Evolutionary conservation across 2,797 vertebrate genomes (phyloP).

Genomic region (Gallinago stenura): DNA sequence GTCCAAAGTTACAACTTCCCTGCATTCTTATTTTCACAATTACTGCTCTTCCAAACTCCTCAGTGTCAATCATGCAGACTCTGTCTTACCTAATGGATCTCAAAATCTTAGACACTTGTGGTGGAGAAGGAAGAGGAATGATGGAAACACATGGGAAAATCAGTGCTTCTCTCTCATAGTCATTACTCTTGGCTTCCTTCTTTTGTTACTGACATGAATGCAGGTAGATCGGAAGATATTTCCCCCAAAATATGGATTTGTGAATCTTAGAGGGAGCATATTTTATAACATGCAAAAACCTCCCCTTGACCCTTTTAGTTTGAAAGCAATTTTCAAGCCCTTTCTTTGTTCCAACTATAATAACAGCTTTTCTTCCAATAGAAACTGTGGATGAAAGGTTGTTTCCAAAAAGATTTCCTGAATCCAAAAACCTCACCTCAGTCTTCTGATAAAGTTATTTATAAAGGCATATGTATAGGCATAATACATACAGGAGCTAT

Average conservation of each 20-base stretch:
- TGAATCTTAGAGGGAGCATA: constrained; percentile 41
- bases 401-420: neutral
- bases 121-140: neutral
- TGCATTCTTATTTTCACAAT: constrained; percentile 57
- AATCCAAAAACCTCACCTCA: constrained; percentile 33
- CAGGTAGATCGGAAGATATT: constrained; percentile 59
- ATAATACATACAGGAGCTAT: neutral
- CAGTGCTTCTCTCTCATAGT: neutral
- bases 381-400: neutral
- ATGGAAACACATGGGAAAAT: neutral
- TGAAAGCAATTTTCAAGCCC: constrained; percentile 61
- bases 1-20: constrained; percentile 66
- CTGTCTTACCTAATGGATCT: neutral
- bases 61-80: constrained; percentile 21
- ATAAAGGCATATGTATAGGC: neutral
- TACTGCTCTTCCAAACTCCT: constrained; percentile 35
- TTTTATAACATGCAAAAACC: constrained; percentile 35
- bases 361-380: constrained; percentile 43
- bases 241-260: constrained; percentile 30
- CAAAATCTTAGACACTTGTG: neutral
- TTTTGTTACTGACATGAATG: constrained; percentile 66
- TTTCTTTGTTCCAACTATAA: constrained; percentile 58
- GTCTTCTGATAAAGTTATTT: neutral
- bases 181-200: constrained; percentile 56
- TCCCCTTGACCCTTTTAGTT: constrained; percentile 46